phyloP scores from a whole-genome alignment of 1,140 invertebrate genomes.

The Apocrypta bakeri region DNA sequence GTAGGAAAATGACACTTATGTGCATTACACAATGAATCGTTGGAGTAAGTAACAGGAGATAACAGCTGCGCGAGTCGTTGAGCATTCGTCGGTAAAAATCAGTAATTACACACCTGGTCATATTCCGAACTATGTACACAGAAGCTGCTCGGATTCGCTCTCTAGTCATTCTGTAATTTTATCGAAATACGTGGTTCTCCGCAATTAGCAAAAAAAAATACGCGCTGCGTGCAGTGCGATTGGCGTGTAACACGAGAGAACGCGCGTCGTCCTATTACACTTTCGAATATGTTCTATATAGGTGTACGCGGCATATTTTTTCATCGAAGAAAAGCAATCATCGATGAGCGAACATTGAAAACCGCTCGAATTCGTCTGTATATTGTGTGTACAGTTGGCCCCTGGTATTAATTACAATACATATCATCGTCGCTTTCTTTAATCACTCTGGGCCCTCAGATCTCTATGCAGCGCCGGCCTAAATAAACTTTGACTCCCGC shows the following conservation, averaged over 20 bases:
- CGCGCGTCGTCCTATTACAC: too few relatives aligned
- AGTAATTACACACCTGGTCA: not conserved
- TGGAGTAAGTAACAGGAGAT: conserved; percentile 10
- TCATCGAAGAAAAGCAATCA: not conserved
- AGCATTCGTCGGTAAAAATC: not conserved
- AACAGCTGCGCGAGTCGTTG: not conserved
- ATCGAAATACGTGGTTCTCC: not conserved
- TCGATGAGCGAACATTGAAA: not conserved
- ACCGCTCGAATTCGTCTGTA: too few relatives aligned
- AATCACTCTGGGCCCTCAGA: not conserved
- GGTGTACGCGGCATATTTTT: too few relatives aligned
- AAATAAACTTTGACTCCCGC: not conserved
- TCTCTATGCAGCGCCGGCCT: not conserved
- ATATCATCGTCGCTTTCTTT: not conserved
- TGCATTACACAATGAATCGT: not conserved
- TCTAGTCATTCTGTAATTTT: not conserved
- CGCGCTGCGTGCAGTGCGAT: too few relatives aligned
- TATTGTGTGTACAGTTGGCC: not conserved
- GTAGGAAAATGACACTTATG: too few relatives aligned
- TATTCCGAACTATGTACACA: not conserved
- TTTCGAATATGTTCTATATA: too few relatives aligned
- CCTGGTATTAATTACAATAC: not conserved
- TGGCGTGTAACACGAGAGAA: too few relatives aligned
- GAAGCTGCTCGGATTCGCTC: not conserved
- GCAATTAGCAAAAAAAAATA: not conserved